Conservation (phyloP, 1,140 invertebrate species). For the Pseudomyrmex dendroicus region DNA sequence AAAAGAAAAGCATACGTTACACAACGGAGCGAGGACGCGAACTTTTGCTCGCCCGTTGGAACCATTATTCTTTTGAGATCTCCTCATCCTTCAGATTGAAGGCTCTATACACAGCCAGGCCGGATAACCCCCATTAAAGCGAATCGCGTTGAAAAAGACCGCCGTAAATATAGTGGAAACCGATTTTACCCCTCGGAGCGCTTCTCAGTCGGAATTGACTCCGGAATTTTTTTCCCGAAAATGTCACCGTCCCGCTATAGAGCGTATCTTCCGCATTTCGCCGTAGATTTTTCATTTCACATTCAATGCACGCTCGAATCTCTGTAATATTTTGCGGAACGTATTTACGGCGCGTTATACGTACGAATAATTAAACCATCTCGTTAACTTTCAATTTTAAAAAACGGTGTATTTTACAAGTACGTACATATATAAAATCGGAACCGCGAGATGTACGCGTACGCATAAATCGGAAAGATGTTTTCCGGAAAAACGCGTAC, state of each 20-base stretch:
- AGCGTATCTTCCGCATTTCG: not conserved
- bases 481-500: slow-evolving; percentile 28
- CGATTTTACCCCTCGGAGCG: slow-evolving; percentile 58
- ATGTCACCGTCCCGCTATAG: slow-evolving; percentile 18
- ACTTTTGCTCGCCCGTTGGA: slow-evolving; percentile 34
- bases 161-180: slow-evolving; percentile 58
- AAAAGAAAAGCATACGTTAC: slow-evolving; percentile 41
- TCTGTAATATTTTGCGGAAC: too few relatives aligned
- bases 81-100: slow-evolving; percentile 34
- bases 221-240: slow-evolving; percentile 32
- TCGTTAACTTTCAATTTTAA: not conserved
- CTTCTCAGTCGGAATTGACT: slow-evolving; percentile 61
- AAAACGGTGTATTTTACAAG: slow-evolving; percentile 9
- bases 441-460: slow-evolving; percentile 5
- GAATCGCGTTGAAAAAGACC: slow-evolving; percentile 69
- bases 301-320: not conserved
- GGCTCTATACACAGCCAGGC: slow-evolving; percentile 26
- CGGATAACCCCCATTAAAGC: slow-evolving; percentile 70
- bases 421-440: slow-evolving; percentile 1
- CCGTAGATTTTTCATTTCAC: not conserved
- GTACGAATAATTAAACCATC: not conserved
- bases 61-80: slow-evolving; percentile 59
- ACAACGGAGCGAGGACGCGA: slow-evolving; percentile 26
- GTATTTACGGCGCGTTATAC: not conserved
- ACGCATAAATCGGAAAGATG: slow-evolving; percentile 20